phyloP scores from a whole-genome alignment of 1,140 invertebrate genomes.

The Calycopis cecrops region DNA sequence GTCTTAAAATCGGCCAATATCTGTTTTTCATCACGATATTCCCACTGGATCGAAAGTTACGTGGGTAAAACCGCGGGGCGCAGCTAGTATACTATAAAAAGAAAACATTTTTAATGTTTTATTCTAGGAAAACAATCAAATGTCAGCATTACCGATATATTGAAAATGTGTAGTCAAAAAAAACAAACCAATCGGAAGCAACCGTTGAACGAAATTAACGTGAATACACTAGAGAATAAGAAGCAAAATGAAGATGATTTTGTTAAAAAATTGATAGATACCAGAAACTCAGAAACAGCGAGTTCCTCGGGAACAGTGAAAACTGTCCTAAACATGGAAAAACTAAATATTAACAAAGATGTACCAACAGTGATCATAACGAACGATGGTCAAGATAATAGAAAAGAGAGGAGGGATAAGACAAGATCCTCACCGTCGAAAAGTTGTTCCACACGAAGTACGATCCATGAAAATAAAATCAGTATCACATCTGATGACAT shows the following conservation, averaged over 20 bases:
- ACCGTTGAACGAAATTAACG: slow-evolving; percentile 46
- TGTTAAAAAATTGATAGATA: slow-evolving; percentile 44
- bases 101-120: too few species aligned
- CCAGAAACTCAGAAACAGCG: slow-evolving; percentile 37
- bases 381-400: slow-evolving; percentile 25
- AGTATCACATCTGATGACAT: slow-evolving; percentile 56
- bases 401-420: slow-evolving; percentile 21
- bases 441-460: slow-evolving; percentile 53
- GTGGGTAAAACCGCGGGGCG: too few species aligned
- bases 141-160: slow-evolving; percentile 49
- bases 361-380: slow-evolving; percentile 42
- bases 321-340: slow-evolving; percentile 51
- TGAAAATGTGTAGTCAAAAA: slow-evolving; percentile 44
- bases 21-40: too few species aligned
- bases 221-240: slow-evolving; percentile 43
- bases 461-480: slow-evolving; percentile 49
- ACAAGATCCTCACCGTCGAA: slow-evolving; percentile 56
- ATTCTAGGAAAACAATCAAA: slow-evolving; percentile 56
- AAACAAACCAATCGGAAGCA: slow-evolving; percentile 40
- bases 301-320: slow-evolving; percentile 45
- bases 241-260: slow-evolving; percentile 32
- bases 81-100: slow-evolving; percentile 24
- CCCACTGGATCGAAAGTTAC: too few species aligned
- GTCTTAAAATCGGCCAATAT: too few species aligned
- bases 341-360: slow-evolving; percentile 37